Evolutionary conservation across 2,797 vertebrate species (phyloP).

Genomic region (Pelochelys cantorii): DNA sequence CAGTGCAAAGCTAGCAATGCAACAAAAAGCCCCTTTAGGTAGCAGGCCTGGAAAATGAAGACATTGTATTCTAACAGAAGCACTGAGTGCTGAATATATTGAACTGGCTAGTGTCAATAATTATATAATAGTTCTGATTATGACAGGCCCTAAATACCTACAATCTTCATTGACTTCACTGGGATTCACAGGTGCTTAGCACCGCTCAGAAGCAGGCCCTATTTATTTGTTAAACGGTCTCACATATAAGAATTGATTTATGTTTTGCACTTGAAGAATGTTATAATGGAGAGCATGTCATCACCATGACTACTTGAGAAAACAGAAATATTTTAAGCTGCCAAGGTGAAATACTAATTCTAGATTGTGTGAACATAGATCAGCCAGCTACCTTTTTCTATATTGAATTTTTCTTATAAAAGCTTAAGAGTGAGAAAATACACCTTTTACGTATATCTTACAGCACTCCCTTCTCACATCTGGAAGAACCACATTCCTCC

Average conservation of each 20-base stretch:
- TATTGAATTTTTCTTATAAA: not conserved
- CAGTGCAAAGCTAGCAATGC: not conserved
- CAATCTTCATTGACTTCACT: not conserved
- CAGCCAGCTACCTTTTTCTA: not conserved
- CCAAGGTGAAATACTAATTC: not conserved
- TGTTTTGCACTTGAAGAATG: not conserved
- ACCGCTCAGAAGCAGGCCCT: not conserved
- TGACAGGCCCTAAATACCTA: not conserved
- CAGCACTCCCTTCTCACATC: not conserved
- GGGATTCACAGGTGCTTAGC: not conserved
- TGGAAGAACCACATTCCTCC: not conserved
- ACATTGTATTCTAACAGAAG: not conserved
- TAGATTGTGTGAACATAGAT: not conserved
- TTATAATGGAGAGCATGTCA: not conserved
- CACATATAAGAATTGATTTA: not conserved
- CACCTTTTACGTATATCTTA: not conserved
- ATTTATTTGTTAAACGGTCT: not conserved
- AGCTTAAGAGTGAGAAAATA: not conserved
- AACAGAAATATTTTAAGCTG: not conserved
- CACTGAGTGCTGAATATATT: not conserved
- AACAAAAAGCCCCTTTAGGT: not conserved
- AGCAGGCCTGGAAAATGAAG: not conserved
- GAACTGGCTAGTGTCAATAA: not conserved
- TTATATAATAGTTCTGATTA: not conserved
- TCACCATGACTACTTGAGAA: not conserved